phyloP scores from a whole-genome alignment of 2,113 vertebrate genomes.

The Poicephalus meyeri region DNA sequence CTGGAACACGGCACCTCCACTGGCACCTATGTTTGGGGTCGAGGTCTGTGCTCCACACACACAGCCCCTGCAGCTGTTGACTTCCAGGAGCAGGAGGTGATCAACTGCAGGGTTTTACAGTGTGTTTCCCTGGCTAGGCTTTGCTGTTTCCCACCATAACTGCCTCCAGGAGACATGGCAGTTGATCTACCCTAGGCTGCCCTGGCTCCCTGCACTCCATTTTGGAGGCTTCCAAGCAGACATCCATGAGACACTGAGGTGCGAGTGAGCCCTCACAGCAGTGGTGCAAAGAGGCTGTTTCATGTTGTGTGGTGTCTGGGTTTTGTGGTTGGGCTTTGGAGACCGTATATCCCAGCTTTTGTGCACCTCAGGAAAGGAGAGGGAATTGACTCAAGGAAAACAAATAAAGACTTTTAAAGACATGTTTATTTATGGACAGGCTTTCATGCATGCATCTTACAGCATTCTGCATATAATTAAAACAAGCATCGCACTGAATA shows the following conservation, averaged over 20 bases:
- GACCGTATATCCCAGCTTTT: not conserved
- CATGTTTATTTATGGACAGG: slow-evolving; percentile 21
- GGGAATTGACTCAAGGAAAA: not conserved
- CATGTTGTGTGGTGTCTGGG: not conserved
- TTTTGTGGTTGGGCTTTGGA: not conserved
- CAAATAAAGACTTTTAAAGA: slow-evolving; percentile 20
- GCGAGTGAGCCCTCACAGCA: not conserved
- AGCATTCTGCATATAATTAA: slow-evolving; percentile 23
- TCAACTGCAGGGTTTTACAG: not conserved
- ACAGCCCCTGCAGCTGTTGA: fast-evolving
- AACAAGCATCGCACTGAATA: slow-evolving; percentile 34
- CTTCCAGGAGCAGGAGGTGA: not conserved
- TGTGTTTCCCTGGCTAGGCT: not conserved
- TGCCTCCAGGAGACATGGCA: not conserved
- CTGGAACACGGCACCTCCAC: not conserved
- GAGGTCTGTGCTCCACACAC: fast-evolving
- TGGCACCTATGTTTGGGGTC: fast-evolving
- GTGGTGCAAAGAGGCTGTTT: not conserved
- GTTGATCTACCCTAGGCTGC: not conserved
- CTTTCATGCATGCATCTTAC: slow-evolving; percentile 37
- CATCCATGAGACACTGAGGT: fast-evolving
- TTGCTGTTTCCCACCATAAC: not conserved
- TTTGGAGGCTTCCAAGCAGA: fast-evolving
- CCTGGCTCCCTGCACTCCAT: fast-evolving
- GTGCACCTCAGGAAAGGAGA: not conserved